Percentiles rank a stretch among this genome's conserved stretches.
phyloP scores from a whole-genome alignment of 2,113 vertebrate genomes.

The Paramisgurnus dabryanus region DNA sequence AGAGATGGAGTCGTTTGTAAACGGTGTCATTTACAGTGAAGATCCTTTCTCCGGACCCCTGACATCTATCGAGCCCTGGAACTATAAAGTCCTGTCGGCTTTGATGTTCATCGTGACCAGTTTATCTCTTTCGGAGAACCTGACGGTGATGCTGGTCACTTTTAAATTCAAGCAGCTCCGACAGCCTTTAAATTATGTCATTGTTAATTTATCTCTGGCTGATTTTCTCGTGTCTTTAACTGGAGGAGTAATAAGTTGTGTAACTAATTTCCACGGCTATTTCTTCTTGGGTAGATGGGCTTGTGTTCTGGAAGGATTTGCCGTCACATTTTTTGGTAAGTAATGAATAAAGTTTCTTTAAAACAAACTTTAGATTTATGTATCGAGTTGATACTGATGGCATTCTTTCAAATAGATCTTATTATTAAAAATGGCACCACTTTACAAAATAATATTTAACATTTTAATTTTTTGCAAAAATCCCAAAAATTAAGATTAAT shows the following conservation, averaged over 20 bases:
- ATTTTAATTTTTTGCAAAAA: too few species aligned
- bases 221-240: constrained; percentile 86
- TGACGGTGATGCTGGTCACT: constrained; percentile 86
- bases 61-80: constrained; percentile 79
- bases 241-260: constrained; percentile 83
- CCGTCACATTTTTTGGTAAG: constrained; percentile 91
- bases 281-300: constrained; percentile 87
- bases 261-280: constrained; percentile 83
- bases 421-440: too few species aligned
- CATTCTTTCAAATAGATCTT: too few species aligned
- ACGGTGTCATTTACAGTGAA: constrained; percentile 69
- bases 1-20: constrained; percentile 72
- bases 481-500: too few species aligned
- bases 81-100: constrained; percentile 83
- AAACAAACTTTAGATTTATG: neutral
- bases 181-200: constrained; percentile 86
- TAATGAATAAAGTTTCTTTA: neutral
- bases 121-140: constrained; percentile 84
- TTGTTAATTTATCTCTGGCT: constrained; percentile 86
- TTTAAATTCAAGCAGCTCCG: constrained; percentile 83
- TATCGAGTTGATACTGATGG: neutral
- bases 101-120: constrained; percentile 83
- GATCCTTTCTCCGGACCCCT: constrained; percentile 78
- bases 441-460: too few species aligned
- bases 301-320: constrained; percentile 87